Base-by-base conservation (phyloP, 2,113 vertebrate genomes). In the Myiozetetes cayanensis region DNA sequence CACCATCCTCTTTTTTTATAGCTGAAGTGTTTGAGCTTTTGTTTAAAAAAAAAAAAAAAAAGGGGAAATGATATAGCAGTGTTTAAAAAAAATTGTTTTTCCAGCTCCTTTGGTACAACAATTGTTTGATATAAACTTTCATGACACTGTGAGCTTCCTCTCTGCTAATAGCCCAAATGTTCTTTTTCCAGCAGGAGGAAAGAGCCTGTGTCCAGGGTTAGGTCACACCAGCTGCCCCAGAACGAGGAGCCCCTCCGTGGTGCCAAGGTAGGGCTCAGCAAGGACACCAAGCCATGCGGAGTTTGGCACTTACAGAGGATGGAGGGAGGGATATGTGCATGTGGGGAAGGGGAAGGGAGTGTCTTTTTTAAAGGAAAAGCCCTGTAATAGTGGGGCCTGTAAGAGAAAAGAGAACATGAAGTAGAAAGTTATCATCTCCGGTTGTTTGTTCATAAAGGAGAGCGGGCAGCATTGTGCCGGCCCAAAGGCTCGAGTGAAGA, bases 111-210 rank as follows among this genome's bases (percentile, higher is more conserved):
- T 92, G 73, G 83, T 96, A 78, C 90, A 95, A 92, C 82, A 93
- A 97, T 96, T 96, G 94, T 95, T 93, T 94, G 89, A 90, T 76
- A 91, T 87, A 96, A 96, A 94, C 94, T 93, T 83, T 12, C 87
- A 95, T 95, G 96, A 96, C 93, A 96, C 83, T 74, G 47, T 19
- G 78, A 96, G 96, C 81, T 97, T 97, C 96, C 96, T 97, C 63
- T 96, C 82, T 87, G 85, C 74, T 96, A 96, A 96, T 73, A 93
- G 93, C 71, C 74, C 72, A 87, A 93, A 91, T 71, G 91, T 95
- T 92, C 89, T 93, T 94, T 94, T 95, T 96, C 89, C 96, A 96
- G 92, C 91, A 94, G 91, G 71, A 96, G 75, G 71, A 96, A 94
- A 93, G 83, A 37, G 62, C 56, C 33, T 59, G 50, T 93, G 87